phyloP scores from a whole-genome alignment of 2,888 invertebrate genomes.

The Lycocerus yunnanus region DNA sequence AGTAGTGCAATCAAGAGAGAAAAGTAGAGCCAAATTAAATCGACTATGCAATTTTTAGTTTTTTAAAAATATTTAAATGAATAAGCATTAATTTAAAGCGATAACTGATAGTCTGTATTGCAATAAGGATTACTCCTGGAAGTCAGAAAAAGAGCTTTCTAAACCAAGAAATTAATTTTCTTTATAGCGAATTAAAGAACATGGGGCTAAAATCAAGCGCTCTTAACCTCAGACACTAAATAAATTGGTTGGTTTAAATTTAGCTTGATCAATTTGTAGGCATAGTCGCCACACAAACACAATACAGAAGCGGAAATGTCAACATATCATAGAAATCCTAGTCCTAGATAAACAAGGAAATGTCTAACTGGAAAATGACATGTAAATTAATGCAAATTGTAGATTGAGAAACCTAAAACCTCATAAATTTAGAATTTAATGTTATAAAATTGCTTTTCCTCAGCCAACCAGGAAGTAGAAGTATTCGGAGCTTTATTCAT shows the following conservation, averaged over 20 bases:
- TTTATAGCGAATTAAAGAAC: background rate
- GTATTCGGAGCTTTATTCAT: slow-evolving; percentile 9
- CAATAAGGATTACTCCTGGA: background rate
- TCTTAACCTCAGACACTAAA: background rate
- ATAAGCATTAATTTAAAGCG: background rate
- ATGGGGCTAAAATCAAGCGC: background rate
- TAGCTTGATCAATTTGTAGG: background rate
- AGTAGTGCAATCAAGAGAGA: too few species aligned
- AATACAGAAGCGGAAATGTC: slow-evolving; percentile 13
- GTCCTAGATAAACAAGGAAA: slow-evolving; percentile 23
- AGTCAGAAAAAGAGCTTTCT: background rate
- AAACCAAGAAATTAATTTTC: background rate
- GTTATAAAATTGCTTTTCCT: slow-evolving; percentile 26
- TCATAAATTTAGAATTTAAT: slow-evolving; percentile 24
- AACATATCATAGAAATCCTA: slow-evolving; percentile 16
- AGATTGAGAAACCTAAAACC: slow-evolving; percentile 23
- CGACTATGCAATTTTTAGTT: background rate
- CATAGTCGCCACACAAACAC: background rate
- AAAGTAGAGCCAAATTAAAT: background rate
- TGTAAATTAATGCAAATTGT: slow-evolving; percentile 28
- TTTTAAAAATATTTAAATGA: background rate
- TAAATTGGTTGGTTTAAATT: background rate
- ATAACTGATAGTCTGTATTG: too few species aligned
- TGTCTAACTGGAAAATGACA: slow-evolving; percentile 21
- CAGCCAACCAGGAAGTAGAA: slow-evolving; percentile 7